A percentile compares a stretch with the other conserved stretches of the same genome.
phyloP scores from a whole-genome alignment of 2,113 vertebrate genomes.

The Phoxinus phoxinus region DNA sequence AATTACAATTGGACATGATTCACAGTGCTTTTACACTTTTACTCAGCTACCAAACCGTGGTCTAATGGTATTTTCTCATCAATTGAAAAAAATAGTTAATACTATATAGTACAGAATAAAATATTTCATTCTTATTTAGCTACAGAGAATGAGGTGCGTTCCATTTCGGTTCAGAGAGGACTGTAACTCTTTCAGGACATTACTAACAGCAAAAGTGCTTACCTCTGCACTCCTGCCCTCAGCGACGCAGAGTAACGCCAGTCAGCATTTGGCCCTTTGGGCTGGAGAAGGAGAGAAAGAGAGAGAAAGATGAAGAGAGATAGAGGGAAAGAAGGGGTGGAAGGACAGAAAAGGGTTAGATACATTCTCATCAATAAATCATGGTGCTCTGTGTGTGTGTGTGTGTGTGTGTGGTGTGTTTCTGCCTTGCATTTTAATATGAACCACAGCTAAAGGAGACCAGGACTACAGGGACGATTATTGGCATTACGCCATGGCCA shows the following conservation, averaged over 20 bases:
- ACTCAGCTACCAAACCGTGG: neutral
- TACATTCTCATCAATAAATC: conserved; percentile 77
- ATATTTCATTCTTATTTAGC: neutral
- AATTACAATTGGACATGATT: neutral
- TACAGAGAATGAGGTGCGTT: neutral
- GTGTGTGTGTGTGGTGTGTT: conserved; percentile 63
- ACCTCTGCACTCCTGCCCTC: conserved; percentile 96
- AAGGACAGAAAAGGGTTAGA: conserved; percentile 62
- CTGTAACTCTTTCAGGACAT: conserved; percentile 19
- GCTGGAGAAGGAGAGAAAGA: conserved; percentile 73
- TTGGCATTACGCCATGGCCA: conserved; percentile 49
- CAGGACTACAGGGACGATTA: conserved; percentile 55
- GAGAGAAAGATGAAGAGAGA: conserved; percentile 35
- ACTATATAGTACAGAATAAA: neutral
- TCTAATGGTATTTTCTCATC: neutral
- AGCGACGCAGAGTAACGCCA: conserved; percentile 98
- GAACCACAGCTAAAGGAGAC: conserved; percentile 61
- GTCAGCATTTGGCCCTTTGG: conserved; percentile 95
- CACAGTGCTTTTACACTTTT: neutral
- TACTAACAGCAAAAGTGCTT: conserved; percentile 70
- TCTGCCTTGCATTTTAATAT: conserved; percentile 65
- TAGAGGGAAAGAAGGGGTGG: conserved; percentile 23
- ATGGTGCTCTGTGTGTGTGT: conserved; percentile 67
- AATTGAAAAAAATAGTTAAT: no score
- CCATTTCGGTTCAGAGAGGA: neutral